A percentile compares a stretch with the other conserved stretches of the same genome.
Evolutionary conservation across 2,888 invertebrate species (phyloP).

Genomic region (Thelaira solivaga): DNA sequence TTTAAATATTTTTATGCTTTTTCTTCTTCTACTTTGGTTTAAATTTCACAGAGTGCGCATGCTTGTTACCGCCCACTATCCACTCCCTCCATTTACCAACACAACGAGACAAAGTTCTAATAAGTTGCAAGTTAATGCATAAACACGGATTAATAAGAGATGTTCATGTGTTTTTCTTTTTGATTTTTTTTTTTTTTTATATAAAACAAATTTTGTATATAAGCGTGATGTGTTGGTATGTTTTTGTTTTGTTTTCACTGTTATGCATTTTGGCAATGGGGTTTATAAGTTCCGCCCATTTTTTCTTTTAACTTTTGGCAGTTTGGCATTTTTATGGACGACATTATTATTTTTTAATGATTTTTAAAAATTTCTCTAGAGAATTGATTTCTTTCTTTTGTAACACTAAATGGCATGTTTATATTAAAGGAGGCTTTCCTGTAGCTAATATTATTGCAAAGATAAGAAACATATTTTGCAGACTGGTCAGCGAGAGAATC

Average conservation of each 20-base stretch:
- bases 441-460: too few relatives aligned
- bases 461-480: too few relatives aligned
- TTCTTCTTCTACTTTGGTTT: too few relatives aligned
- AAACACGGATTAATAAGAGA: constrained; percentile 33
- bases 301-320: too few relatives aligned
- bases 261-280: background rate
- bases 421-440: too few relatives aligned
- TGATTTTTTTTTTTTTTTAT: background rate
- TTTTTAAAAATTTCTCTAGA: too few relatives aligned
- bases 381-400: too few relatives aligned
- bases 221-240: constrained; percentile 23
- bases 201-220: too few relatives aligned
- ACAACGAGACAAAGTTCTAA: constrained; percentile 31
- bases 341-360: too few relatives aligned
- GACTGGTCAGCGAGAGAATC: too few relatives aligned
- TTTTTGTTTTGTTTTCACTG: background rate
- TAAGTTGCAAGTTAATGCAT: constrained; percentile 1
- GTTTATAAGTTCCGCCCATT: constrained; percentile 39
- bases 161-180: background rate
- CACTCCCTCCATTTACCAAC: constrained; percentile 6
- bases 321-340: too few relatives aligned
- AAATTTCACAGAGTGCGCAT: constrained; percentile 68
- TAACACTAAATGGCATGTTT: too few relatives aligned
- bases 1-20: constrained; percentile 36
- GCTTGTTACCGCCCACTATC: constrained; percentile 74